Evolutionary conservation across 2,797 vertebrate genomes (phyloP).

Genomic region (Sylvia borin): DNA sequence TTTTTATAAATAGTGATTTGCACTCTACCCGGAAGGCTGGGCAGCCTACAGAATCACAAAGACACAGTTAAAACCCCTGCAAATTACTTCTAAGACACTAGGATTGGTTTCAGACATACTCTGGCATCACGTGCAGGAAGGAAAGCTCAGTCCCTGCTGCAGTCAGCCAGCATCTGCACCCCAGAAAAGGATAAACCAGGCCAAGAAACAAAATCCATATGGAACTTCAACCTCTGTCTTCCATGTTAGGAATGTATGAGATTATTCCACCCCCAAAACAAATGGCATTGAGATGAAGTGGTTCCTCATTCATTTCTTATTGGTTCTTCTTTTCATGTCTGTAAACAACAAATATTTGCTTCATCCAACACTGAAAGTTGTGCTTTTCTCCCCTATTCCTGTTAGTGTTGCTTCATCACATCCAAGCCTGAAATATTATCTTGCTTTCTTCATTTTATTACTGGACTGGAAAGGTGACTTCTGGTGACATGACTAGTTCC

Average conservation of each 20-base stretch:
- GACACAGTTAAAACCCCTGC: slow-evolving; percentile 25
- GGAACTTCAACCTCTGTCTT: slow-evolving; percentile 34
- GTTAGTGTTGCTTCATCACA: neutral
- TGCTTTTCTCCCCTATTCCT: neutral
- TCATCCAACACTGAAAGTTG: neutral
- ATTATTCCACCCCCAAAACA: neutral
- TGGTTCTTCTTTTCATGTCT: neutral
- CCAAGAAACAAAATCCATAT: slow-evolving; percentile 51
- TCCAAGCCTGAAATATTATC: neutral
- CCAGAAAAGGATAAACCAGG: slow-evolving; percentile 55
- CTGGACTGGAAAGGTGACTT: neutral
- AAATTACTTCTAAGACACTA: slow-evolving; percentile 38
- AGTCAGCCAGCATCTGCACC: slow-evolving; percentile 51
- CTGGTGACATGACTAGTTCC: neutral
- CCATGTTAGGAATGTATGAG: slow-evolving; percentile 16
- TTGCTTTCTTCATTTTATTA: neutral
- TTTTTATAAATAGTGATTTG: slow-evolving; percentile 33
- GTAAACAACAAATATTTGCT: neutral
- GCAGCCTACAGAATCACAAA: slow-evolving; percentile 17
- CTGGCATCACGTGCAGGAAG: slow-evolving; percentile 18
- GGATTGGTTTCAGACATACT: slow-evolving; percentile 47
- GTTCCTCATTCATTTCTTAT: neutral
- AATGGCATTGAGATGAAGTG: neutral
- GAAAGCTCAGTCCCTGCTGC: slow-evolving; percentile 19
- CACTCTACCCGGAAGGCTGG: neutral